phyloP scores from a whole-genome alignment of 2,113 vertebrate species.

The Cygnus buccinator region DNA sequence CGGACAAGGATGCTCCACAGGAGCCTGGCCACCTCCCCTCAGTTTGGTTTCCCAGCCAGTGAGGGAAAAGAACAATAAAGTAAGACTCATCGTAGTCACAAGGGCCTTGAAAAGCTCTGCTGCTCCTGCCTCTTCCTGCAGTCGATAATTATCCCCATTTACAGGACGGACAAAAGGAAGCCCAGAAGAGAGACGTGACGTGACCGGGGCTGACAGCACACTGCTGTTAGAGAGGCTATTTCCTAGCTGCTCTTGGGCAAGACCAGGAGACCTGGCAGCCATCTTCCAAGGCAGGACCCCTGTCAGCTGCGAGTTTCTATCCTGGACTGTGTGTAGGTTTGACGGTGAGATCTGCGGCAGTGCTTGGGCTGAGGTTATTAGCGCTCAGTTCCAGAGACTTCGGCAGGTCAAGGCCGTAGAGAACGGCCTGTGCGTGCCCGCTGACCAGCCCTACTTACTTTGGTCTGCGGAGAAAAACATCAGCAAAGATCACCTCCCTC shows the following conservation, averaged over 20 bases:
- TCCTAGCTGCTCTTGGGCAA: not conserved
- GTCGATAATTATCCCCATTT: not conserved
- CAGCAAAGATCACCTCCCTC: conserved; percentile 49
- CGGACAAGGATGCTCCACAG: not conserved
- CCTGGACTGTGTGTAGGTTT: not conserved
- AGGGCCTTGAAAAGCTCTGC: not conserved
- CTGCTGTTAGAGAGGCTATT: not conserved
- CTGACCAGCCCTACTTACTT: conserved; percentile 34
- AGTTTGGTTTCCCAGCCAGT: not conserved
- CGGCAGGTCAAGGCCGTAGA: not conserved
- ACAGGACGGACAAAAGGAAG: not conserved
- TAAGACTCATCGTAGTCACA: not conserved
- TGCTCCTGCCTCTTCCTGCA: not conserved
- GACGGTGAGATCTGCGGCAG: not conserved
- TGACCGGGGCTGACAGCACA: not conserved
- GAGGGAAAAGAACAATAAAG: not conserved
- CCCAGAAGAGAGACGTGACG: not conserved
- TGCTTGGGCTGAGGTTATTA: fast-evolving
- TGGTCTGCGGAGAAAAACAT: conserved; percentile 46
- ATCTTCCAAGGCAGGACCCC: not conserved
- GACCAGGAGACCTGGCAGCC: not conserved
- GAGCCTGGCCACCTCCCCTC: not conserved
- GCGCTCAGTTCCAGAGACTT: too few species aligned
- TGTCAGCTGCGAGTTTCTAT: not conserved
- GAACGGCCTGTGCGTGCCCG: not conserved